These are phyloP conservation scores for Autographa gamma DNA, from an alignment of 2,888 invertebrate genomes.

Conservation along the genomic window DNA sequence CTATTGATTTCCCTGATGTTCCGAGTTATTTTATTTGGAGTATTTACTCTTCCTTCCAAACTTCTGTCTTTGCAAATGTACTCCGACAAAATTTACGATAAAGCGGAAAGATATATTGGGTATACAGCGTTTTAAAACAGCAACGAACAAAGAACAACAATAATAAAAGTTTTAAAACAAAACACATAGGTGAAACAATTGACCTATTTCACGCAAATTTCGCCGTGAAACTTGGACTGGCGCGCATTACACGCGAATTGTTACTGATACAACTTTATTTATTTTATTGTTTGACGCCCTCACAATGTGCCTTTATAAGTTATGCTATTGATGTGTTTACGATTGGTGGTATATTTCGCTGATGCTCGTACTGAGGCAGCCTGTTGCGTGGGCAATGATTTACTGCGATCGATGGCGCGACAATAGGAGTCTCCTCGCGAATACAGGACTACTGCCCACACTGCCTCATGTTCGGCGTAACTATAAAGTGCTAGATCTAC, in stretches of 20 bases:
- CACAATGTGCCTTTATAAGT: slow-evolving; percentile 66
- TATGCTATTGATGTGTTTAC: slow-evolving; percentile 69
- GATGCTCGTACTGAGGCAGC: slow-evolving; percentile 64
- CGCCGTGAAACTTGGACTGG: slow-evolving; percentile 25
- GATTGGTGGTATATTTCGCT: slow-evolving; percentile 59
- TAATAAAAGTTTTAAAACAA: slow-evolving; percentile 38
- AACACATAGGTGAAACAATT: slow-evolving; percentile 24
- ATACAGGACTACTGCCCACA: slow-evolving; percentile 55
- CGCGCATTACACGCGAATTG: slow-evolving; percentile 47
- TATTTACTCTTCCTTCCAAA: slow-evolving; percentile 21
- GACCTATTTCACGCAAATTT: slow-evolving; percentile 47
- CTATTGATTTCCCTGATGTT: slow-evolving; percentile 21
- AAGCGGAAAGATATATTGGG: slow-evolving; percentile 6
- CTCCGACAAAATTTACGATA: slow-evolving; percentile 16
- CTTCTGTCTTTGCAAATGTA: slow-evolving; percentile 11
- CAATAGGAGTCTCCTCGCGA: slow-evolving; percentile 59
- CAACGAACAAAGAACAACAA: slow-evolving; percentile 28
- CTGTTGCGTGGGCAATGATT: slow-evolving; percentile 81
- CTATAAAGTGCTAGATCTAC: slow-evolving; percentile 51
- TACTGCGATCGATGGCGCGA: slow-evolving; percentile 67
- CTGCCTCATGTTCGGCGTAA: slow-evolving; percentile 34
- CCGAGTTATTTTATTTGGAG: slow-evolving; percentile 25
- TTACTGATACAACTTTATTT: slow-evolving; percentile 65
- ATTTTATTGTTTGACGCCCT: slow-evolving; percentile 77
- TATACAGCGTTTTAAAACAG: slow-evolving; percentile 20